Evolutionary conservation across 2,113 vertebrate species (phyloP).

Genomic region (Dendropsophus ebraccatus): DNA sequence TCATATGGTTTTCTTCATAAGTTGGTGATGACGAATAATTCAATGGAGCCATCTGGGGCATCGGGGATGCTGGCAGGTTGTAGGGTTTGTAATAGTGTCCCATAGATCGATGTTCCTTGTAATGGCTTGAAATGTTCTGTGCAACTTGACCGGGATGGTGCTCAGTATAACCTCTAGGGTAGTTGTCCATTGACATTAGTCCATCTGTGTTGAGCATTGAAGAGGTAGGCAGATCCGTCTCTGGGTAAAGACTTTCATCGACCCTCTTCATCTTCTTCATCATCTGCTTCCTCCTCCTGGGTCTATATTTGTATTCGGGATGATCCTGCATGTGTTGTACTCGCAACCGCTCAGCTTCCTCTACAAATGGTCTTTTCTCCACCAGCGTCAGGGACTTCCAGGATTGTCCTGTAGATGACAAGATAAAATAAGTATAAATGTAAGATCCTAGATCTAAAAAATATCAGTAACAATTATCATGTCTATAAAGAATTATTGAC

Average conservation of each 20-base stretch:
- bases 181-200: constrained; percentile 72
- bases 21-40: constrained; percentile 78
- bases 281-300: constrained; percentile 92
- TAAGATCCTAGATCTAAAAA: too few species aligned
- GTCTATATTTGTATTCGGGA: constrained; percentile 97
- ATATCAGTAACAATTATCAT: too few species aligned
- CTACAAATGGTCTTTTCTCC: constrained; percentile 93
- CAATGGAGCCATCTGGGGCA: constrained; percentile 78
- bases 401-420: constrained; percentile 81
- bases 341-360: constrained; percentile 92
- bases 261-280: constrained; percentile 91
- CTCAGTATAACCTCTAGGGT: constrained; percentile 76
- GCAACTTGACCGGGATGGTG: constrained; percentile 68
- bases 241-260: constrained; percentile 83
- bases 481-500: too few species aligned
- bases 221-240: constrained; percentile 70
- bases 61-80: constrained; percentile 80
- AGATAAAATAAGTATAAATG: not conserved
- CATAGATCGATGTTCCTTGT: constrained; percentile 77
- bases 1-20: constrained; percentile 80
- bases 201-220: constrained; percentile 65
- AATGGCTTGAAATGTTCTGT: constrained; percentile 71
- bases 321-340: constrained; percentile 98
- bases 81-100: constrained; percentile 78
- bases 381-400: constrained; percentile 90